Evolutionary conservation across 2,888 invertebrate genomes (phyloP), one percentile per base, ranked within the genome.

Genomic region (Stegophylla sp.): DNA sequence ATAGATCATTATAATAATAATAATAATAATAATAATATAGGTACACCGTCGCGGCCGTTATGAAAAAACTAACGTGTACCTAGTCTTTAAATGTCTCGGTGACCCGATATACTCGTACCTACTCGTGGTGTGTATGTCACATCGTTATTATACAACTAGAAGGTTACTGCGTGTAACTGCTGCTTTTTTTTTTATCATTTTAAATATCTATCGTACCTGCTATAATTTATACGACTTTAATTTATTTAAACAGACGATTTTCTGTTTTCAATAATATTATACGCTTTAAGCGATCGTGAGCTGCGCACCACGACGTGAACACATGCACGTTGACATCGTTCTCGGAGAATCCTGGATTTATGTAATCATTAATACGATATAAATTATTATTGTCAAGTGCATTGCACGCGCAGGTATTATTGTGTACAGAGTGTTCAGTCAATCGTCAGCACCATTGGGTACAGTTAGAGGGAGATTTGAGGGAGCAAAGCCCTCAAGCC

Each of bases 171-270:
- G n/a, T n/a, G n/a, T n/a, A n/a, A n/a, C n/a, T n/a, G n/a, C n/a
- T n/a, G n/a, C n/a, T n/a, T n/a, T n/a, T n/a, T n/a, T 59, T 61
- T 61, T 61, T 61, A 61, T 61, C 61, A 61, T 56, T 23, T 56
- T 34, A 23, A 56, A 56, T 23, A 61, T 61, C 61, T 61, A 26
- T 13, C 15, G 28, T 61, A 15, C n/a, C n/a, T n/a, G n/a, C n/a
- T 61, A 61, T 17, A 12, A 23, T 7, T n/a, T n/a, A n/a, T n/a
- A n/a, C n/a, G n/a, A n/a, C n/a, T n/a, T n/a, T n/a, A n/a, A n/a
- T n/a, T 26, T 28, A 61, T 10, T 28, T 61, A 28, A 15, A 17
- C 28, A 61, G 26, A 28, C 28, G 17, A 15, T 61, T 61, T 61
- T 28, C 28, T 28, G 28, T 61, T n/a, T n/a, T 61, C 61, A 61